Base-by-base conservation (phyloP, 2,113 vertebrate genomes). In the Grammomys dolichurus region DNA sequence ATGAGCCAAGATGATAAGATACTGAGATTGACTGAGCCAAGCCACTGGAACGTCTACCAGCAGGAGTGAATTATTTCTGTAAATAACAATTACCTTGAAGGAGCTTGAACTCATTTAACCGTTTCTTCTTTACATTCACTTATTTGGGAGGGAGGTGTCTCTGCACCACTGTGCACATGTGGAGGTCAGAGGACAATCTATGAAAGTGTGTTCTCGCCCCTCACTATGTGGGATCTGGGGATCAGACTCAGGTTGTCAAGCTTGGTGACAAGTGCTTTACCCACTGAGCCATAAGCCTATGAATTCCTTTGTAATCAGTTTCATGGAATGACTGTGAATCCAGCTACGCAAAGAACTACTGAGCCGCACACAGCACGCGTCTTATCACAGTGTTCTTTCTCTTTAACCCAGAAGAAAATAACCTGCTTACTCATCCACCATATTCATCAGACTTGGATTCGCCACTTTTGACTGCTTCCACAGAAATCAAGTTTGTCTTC, bases 71-170 rank as follows among this genome's bases (percentile, higher is more conserved):
- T 75, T 89, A 75, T 31, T 86, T 48, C 69, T 92, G 54, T 75
- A 60, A 78, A n/a, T 58, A 91, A 33, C 28, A 90, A 88, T 76
- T 87, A 82, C 51, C 40, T 89, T 60, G 56, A 91, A 95, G 77
- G 26, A 51, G 54, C 24, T 73, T 28, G 84, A 87, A 69, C 19
- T 51, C 67, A 65, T 43, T 48, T 46, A 40, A 40, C 28, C 40
- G 33, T 85, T 65, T 65, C 58, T 65, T 85, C 60, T 33, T 48
- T 33, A 85, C 60, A 33, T 48, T 19, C 5, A 19, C 48, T 85
- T 63, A 43, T 17, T 28, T 46, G 4, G 26, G 60, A 40, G 12
- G n/a, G 54, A 2, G 40, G 26, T 43, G 7, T 31, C 58, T 43
- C 80, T 60, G 17, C 46, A 60, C 26, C 58, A 65, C n/a, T 65